These are phyloP conservation scores for Oreochromis spilurus DNA, from an alignment of 2,113 vertebrate species.

Conservation along the genomic window DNA sequence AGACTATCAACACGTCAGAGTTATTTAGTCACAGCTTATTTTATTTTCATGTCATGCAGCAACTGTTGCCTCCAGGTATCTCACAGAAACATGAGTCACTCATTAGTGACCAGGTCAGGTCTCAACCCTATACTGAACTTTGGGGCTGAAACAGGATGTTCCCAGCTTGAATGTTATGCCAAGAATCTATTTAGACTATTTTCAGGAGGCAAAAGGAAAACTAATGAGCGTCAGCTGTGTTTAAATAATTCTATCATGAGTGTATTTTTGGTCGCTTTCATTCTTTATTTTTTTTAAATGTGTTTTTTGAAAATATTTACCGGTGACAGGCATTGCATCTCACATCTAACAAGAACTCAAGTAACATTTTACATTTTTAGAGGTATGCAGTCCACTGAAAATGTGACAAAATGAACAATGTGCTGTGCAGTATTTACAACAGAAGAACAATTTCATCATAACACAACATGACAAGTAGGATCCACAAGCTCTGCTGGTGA, in stretches of 20 bases:
- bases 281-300: background rate
- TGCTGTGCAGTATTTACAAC: background rate
- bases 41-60: background rate
- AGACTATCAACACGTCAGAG: background rate
- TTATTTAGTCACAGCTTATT: background rate
- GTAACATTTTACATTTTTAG: constrained; percentile 31
- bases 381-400: background rate
- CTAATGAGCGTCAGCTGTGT: background rate
- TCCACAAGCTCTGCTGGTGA: background rate
- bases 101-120: background rate
- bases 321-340: background rate
- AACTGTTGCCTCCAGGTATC: background rate
- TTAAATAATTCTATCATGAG: background rate
- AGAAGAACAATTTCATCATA: background rate
- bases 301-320: background rate
- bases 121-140: background rate
- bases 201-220: background rate
- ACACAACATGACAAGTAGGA: background rate
- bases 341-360: constrained; percentile 21
- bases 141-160: constrained; percentile 2
- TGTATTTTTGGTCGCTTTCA: background rate
- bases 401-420: constrained; percentile 21
- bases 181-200: background rate
- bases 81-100: background rate
- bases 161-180: background rate